Evolutionary conservation across 2,797 vertebrate genomes (phyloP).

Genomic region (Lacerta bilineata): DNA sequence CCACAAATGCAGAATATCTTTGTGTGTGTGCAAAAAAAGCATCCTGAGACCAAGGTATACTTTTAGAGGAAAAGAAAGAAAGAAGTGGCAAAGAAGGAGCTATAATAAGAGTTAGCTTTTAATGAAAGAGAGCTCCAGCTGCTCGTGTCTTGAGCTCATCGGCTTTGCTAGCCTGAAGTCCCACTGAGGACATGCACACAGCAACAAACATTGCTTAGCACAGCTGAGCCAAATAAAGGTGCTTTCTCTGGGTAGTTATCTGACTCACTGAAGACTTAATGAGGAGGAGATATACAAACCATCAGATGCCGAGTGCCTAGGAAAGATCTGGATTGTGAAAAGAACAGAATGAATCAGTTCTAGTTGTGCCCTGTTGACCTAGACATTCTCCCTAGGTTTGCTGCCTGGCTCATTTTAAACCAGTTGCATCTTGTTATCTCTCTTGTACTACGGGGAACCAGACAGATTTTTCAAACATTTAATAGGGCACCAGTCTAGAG

Average conservation of each 20-base stretch:
- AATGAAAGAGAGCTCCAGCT: conserved; percentile 34
- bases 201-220: conserved; percentile 16
- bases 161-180: conserved; percentile 20
- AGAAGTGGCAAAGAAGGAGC: conserved; percentile 22
- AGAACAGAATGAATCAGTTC: not conserved
- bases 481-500: not conserved
- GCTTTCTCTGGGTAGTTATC: conserved; percentile 23
- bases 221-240: conserved; percentile 24
- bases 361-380: not conserved
- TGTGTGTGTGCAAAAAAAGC: not conserved
- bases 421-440: not conserved
- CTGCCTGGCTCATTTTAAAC: conserved; percentile 16
- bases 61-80: conserved; percentile 15
- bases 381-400: not conserved
- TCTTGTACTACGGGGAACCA: not conserved
- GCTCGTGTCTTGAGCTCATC: conserved; percentile 2
- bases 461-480: not conserved
- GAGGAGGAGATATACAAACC: conserved; percentile 24
- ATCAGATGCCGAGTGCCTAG: not conserved
- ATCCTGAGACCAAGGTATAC: not conserved
- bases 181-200: conserved; percentile 13
- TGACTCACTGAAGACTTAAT: conserved; percentile 26
- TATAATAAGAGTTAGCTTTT: conserved; percentile 31
- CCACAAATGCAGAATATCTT: not conserved
- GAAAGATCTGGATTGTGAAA: conserved; percentile 11